phyloP scores from a whole-genome alignment of 2,113 vertebrate species.

The chimpanzee (Pan troglodytes) region DNA sequence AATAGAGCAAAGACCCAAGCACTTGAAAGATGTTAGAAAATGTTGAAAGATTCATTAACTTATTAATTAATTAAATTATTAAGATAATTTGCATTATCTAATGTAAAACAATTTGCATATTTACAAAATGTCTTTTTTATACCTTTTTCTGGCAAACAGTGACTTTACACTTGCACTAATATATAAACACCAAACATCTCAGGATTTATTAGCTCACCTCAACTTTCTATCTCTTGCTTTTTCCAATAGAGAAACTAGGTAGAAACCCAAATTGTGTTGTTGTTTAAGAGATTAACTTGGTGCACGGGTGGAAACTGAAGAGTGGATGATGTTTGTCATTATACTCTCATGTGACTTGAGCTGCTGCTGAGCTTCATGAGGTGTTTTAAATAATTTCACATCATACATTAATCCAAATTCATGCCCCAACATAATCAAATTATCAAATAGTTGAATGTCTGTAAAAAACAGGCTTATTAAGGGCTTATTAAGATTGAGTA shows the following conservation, averaged over 20 bases:
- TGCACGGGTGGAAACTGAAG: rapidly evolving
- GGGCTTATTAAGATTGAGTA: not conserved
- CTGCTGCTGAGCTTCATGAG: not conserved
- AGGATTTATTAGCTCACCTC: not conserved
- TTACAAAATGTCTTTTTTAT: not conserved
- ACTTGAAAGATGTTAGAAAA: conserved; percentile 26
- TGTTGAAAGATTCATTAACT: not conserved
- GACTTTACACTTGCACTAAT: not conserved
- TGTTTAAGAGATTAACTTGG: not conserved
- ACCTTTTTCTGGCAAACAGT: not conserved
- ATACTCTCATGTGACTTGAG: not conserved
- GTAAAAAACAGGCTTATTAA: not conserved
- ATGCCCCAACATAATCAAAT: not conserved
- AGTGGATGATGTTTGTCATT: not conserved
- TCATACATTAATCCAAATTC: not conserved
- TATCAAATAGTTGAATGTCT: not conserved
- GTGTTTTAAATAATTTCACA: not conserved
- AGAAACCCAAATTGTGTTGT: not conserved
- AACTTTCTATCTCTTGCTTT: not conserved
- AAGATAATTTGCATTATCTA: not conserved
- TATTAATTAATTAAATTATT: too few relatives aligned
- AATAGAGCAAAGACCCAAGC: not conserved
- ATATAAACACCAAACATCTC: not conserved
- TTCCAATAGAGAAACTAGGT: not conserved
- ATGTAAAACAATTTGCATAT: not conserved